Conservation (phyloP, 2,113 vertebrate species). For the Prolemur simus region DNA sequence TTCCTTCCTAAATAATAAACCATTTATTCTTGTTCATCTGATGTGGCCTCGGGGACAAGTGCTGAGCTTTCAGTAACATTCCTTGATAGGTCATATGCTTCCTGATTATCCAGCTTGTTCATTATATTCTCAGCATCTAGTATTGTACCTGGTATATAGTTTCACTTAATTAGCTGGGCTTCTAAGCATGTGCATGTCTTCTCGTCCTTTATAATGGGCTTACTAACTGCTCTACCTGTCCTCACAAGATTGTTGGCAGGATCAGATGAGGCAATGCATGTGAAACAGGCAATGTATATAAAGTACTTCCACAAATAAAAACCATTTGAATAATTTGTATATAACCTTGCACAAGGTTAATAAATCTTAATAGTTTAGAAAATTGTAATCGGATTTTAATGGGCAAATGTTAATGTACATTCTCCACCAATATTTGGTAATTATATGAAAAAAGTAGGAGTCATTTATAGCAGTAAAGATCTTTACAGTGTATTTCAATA, state of each 20-base stretch:
- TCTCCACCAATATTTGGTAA: constrained; percentile 62
- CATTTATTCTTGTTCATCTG: no score
- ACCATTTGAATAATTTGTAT: constrained; percentile 34
- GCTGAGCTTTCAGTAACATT: no score
- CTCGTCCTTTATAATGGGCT: background rate
- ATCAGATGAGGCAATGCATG: background rate
- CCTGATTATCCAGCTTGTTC: background rate
- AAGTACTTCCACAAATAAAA: constrained; percentile 35
- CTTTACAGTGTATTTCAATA: constrained; percentile 66
- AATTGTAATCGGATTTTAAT: constrained; percentile 58
- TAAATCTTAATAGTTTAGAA: constrained; percentile 64
- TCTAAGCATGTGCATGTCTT: background rate
- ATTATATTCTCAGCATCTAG: background rate
- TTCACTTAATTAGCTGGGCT: background rate
- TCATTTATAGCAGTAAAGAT: constrained; percentile 59
- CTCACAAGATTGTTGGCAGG: background rate
- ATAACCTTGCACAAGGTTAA: constrained; percentile 66
- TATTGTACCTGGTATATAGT: background rate
- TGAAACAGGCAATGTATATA: background rate
- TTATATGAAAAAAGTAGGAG: constrained; percentile 55
- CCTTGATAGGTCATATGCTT: background rate
- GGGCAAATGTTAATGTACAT: constrained; percentile 58
- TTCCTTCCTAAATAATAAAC: no score
- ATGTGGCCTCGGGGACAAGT: no score
- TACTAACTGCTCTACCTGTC: background rate